Base-by-base conservation (phyloP, 2,888 invertebrate genomes). In the Mystacides longicornis region DNA sequence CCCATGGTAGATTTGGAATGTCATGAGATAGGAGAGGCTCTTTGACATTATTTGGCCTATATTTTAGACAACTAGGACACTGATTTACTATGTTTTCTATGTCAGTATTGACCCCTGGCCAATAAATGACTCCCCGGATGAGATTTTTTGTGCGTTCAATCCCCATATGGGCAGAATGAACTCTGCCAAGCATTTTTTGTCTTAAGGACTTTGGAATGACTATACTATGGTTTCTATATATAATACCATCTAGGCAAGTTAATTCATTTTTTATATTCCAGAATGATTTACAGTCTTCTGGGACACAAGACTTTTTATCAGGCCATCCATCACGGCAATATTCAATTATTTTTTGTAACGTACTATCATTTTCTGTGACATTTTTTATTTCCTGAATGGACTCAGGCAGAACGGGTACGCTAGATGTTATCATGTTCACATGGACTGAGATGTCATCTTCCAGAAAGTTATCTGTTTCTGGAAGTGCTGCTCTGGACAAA, bases 41-140 rank as follows among this genome's bases (percentile, higher is more conserved):
- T 52, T 61, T 63, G 4, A 42, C 4, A 45, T 58, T 55, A 14
- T 58, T 52, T 18, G 55, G 56, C 21, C 45, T 50, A 7, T 52
- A 37, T 20, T 20, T 47, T 31, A 54, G 45, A 49, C 59, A 62
- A 11, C 46, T 18, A 11, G 23, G 16, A 46, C 61, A 62, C 22
- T 56, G 33, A 16, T 60, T 54, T 1, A 64, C 58, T 4, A 56
- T 11, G 4, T 62, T 60, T 60, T 65, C 64, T 18, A 64, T 57
- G 16, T 65, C 62, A 31, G 51, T 54, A 22, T 56, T 33, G 4
- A 63, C 50, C n/a, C 58, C 60, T 9, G 63, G 64, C 57, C 64
- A 65, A 55, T 63, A 65, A 49, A 64, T 58, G 16, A 63, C 62
- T 57, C 64, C 62, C 33, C 62, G 49, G 2, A 63, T 62, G 54